Percentiles rank a stretch among this genome's conserved stretches.
phyloP scores from a whole-genome alignment of 2,797 vertebrate genomes.

The Acanthis flammea region DNA sequence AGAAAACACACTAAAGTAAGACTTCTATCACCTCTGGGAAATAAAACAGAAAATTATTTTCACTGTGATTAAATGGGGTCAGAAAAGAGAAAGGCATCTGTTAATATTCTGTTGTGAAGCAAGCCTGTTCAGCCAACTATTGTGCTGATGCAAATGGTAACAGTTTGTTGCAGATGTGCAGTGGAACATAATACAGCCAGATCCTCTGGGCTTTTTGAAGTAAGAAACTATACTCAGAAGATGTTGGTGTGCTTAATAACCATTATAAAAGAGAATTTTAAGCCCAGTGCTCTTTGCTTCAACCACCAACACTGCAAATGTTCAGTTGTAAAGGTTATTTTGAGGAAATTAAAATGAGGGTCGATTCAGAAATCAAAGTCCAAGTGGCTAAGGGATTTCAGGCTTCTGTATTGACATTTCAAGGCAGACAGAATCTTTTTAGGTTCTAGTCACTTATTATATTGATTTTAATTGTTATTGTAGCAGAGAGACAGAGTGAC shows the following conservation, averaged over 20 bases:
- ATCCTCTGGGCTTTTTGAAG: neutral
- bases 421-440: neutral
- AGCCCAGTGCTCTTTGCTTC: neutral
- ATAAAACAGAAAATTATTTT: neutral
- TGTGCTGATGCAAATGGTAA: conserved; percentile 19
- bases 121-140: neutral
- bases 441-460: neutral
- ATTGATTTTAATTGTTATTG: neutral
- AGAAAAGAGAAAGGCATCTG: neutral
- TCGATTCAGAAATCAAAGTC: neutral
- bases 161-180: conserved; percentile 26
- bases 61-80: neutral
- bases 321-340: neutral
- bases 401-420: neutral
- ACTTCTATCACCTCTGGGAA: neutral
- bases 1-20: neutral
- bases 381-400: neutral
- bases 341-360: neutral
- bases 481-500: neutral
- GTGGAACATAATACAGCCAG: neutral
- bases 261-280: neutral
- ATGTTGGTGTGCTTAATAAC: neutral
- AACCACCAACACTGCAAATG: neutral
- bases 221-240: neutral
- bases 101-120: neutral